Base-by-base conservation (phyloP, 1,140 invertebrate species). In the Neomicropteryx cornuta region DNA sequence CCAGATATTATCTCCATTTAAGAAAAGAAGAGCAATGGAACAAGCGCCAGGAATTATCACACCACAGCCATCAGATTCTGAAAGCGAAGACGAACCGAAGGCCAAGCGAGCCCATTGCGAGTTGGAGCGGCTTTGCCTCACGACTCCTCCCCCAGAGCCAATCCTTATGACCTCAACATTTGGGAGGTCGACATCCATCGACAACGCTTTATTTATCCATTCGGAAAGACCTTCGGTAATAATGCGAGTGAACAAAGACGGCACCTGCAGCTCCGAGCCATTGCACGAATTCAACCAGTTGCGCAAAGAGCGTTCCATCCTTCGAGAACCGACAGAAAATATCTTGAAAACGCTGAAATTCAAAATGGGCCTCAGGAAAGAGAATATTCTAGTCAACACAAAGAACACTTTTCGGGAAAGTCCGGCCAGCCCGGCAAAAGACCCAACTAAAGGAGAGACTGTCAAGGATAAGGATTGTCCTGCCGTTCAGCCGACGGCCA, bases 201-300 rank as follows among this genome's bases (percentile, higher is more conserved):
- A n/a, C n/a, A n/a, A n/a, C n/a, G n/a, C n/a, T n/a, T n/a, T n/a
- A n/a, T 24, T 24, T 13, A 24, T 24, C 38, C 40, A 28, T 44
- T 57, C 27, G 1, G 13, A 13, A 8, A 28, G 44, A 14, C 58
- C 62, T 36, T 68, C 66, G 3, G 86, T 90, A 38, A 89, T 89
- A 43, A 87, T 87, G 80, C 73, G 73, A 38, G 84, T 80, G 0
- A 78, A 83, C 50, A 77, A 79, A 36, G 79, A 83, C 49, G 83
- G 83, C 21, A 76, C 76, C 22, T 82, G 73, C 60, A 75, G 68
- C 37, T 73, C 74, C 35, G 69, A 70, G 40, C 60, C 56, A 21
- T 49, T 56, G 11, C 48, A 21, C 13, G 14, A 24, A 8, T 32
- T 27, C 23, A 43, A 42, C 31, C 23, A 31, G 23, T 41, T 29